phyloP scores from a whole-genome alignment of 2,113 vertebrate species.

The Gracilinanus agilis region DNA sequence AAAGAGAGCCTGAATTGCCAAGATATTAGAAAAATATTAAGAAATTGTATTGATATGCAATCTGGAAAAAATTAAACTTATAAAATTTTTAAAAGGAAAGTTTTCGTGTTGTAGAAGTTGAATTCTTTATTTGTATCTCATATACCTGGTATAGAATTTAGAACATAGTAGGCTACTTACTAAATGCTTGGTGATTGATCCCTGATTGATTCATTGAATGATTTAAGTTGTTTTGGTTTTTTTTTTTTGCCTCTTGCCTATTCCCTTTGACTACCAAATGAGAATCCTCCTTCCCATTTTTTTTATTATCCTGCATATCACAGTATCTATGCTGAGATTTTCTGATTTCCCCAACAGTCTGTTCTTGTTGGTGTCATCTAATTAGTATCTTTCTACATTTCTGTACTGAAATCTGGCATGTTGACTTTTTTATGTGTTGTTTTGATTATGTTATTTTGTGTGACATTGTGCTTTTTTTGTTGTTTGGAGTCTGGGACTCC shows the following conservation, averaged over 20 bases:
- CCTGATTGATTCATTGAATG: background rate
- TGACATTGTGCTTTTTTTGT: background rate
- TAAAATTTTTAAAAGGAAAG: background rate
- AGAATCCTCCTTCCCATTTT: background rate
- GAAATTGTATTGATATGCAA: no score
- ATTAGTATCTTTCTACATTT: background rate
- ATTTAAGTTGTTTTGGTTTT: no score
- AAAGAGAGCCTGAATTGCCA: no score
- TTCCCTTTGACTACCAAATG: background rate
- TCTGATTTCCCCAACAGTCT: background rate
- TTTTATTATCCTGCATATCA: background rate
- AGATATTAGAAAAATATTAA: no score
- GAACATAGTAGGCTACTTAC: background rate
- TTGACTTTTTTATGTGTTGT: background rate
- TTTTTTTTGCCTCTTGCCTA: background rate
- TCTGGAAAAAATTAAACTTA: no score
- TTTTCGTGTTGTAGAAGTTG: background rate
- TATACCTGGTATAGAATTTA: background rate
- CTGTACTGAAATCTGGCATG: background rate
- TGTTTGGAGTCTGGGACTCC: background rate
- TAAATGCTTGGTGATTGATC: background rate
- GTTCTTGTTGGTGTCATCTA: background rate
- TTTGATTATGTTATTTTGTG: background rate
- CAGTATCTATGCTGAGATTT: background rate
- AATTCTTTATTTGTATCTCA: background rate